Evolutionary conservation across 2,113 vertebrate genomes (phyloP).

Genomic region (Vulpes lagopus): DNA sequence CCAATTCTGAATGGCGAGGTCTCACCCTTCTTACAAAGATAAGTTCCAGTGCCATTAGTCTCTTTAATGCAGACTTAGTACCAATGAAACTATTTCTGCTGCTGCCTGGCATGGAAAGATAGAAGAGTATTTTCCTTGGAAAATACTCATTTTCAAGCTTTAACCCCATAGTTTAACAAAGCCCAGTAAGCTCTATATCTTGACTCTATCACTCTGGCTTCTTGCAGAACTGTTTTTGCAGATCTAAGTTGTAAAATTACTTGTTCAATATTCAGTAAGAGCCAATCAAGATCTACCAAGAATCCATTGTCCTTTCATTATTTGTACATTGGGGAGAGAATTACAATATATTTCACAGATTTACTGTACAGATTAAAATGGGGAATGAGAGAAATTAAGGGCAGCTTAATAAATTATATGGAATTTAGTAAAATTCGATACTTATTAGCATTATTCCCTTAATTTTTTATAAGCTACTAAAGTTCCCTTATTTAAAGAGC

Average conservation of each 20-base stretch:
- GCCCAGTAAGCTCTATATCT: background rate
- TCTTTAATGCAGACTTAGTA: constrained; percentile 62
- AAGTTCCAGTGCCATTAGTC: constrained; percentile 55
- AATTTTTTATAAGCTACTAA: background rate
- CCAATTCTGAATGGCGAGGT: constrained; percentile 66
- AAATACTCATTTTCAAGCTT: constrained; percentile 52
- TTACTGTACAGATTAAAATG: constrained; percentile 24
- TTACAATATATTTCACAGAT: background rate
- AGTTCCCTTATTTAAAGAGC: background rate
- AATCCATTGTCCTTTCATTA: background rate
- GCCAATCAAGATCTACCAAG: background rate
- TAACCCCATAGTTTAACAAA: constrained; percentile 26
- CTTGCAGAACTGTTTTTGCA: background rate
- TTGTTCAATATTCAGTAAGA: constrained; percentile 33
- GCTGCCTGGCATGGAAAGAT: background rate
- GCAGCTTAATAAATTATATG: background rate
- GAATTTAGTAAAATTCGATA: background rate
- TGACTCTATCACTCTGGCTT: background rate
- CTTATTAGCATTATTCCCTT: background rate
- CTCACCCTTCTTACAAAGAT: constrained; percentile 70
- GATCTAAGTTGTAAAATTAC: background rate
- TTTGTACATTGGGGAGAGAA: background rate
- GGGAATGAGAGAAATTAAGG: background rate
- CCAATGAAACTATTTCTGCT: constrained; percentile 50
- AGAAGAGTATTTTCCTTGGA: constrained; percentile 48